Percentiles rank a stretch among this genome's conserved stretches.
These are phyloP conservation scores for Drosophila lutescens DNA, from an alignment of 2,888 invertebrate species.

Conservation along the genomic window DNA sequence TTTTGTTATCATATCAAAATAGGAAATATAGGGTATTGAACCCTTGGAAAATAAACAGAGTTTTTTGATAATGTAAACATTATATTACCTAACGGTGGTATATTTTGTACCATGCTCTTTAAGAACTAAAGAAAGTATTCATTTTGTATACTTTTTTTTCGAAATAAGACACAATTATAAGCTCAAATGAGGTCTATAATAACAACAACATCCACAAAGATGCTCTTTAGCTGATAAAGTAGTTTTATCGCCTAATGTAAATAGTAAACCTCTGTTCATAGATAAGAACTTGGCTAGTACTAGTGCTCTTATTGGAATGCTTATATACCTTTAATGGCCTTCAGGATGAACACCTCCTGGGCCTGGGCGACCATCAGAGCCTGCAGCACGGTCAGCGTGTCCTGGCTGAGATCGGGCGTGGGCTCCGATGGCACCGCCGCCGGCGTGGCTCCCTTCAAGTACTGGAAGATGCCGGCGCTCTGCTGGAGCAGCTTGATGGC, in stretches of 20 bases:
- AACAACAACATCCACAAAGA: too few relatives aligned
- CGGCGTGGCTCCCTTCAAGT: slow-evolving; percentile 92
- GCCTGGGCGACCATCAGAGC: slow-evolving; percentile 98
- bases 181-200: too few relatives aligned
- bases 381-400: slow-evolving; percentile 93
- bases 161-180: background rate
- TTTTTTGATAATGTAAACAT: background rate
- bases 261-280: background rate
- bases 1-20: background rate
- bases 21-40: background rate
- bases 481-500: slow-evolving; percentile 97
- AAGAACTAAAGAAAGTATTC: too few relatives aligned
- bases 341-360: slow-evolving; percentile 98
- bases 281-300: background rate
- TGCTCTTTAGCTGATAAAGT: background rate
- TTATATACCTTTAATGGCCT: slow-evolving; percentile 91
- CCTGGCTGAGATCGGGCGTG: slow-evolving; percentile 97
- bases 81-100: too few relatives aligned
- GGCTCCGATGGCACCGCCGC: slow-evolving; percentile 96
- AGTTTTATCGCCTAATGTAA: slow-evolving; percentile 2
- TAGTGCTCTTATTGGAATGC: too few relatives aligned
- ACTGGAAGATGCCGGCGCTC: slow-evolving; percentile 94
- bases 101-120: too few relatives aligned
- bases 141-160: too few relatives aligned
- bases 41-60: background rate